phyloP scores from a whole-genome alignment of 2,888 invertebrate species.

The Chamaedrilus cognettii region DNA sequence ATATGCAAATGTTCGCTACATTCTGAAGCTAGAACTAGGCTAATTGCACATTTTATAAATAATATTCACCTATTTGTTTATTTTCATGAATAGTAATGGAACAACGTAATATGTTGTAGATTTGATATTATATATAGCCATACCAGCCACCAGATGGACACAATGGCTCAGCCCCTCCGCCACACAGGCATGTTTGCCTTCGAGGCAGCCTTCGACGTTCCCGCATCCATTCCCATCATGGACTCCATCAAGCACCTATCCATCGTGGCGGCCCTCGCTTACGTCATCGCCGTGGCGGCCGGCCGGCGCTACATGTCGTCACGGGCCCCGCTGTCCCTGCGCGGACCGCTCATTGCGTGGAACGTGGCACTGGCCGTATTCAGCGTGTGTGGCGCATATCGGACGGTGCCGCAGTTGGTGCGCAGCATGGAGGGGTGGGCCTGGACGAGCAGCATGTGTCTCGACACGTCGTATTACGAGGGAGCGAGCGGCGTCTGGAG shows the following conservation, averaged over 20 bases:
- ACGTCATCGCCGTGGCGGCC: constrained; percentile 92
- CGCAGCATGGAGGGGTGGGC: constrained; percentile 88
- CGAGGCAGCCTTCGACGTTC: too few species aligned
- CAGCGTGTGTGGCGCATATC: constrained; percentile 81
- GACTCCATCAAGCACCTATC: constrained; percentile 14
- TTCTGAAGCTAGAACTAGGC: too few species aligned
- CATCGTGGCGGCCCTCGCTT: constrained; percentile 59
- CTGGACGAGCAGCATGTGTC: constrained; percentile 91
- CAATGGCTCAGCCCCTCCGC: too few species aligned
- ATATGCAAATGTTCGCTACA: too few species aligned
- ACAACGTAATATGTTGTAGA: too few species aligned
- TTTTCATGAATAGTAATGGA: too few species aligned
- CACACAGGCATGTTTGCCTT: too few species aligned
- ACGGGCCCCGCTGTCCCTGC: constrained; percentile 85
- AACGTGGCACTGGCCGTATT: constrained; percentile 89
- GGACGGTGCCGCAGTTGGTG: constrained; percentile 90
- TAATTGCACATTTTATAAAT: too few species aligned
- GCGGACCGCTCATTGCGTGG: constrained; percentile 87
- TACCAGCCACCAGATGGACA: too few species aligned
- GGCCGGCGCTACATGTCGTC: constrained; percentile 93
- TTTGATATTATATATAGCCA: too few species aligned
- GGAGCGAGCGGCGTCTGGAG: constrained; percentile 93
- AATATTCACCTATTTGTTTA: too few species aligned
- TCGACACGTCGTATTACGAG: constrained; percentile 61
- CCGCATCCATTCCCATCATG: too few species aligned